Evolutionary conservation across 2,888 invertebrate genomes (phyloP).

Genomic region (Dendrolimus houi): DNA sequence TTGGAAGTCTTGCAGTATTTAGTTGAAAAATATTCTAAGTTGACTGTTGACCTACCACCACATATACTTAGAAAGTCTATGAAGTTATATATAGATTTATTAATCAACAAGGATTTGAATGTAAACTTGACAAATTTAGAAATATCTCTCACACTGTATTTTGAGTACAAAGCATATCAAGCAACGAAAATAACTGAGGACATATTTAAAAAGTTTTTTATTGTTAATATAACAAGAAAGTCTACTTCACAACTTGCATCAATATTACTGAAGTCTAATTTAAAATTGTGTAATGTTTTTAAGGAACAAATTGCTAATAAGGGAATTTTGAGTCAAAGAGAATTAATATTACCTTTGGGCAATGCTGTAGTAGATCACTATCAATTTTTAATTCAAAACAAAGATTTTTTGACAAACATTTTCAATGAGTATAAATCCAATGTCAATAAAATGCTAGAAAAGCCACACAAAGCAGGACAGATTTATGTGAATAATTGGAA

Average conservation of each 20-base stretch:
- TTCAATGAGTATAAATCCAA: slow-evolving; percentile 78
- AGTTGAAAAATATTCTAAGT: slow-evolving; percentile 60
- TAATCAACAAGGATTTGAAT: slow-evolving; percentile 47
- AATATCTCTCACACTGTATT: slow-evolving; percentile 68
- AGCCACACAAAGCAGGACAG: slow-evolving; percentile 82
- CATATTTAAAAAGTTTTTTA: slow-evolving; percentile 72
- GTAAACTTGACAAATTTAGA: slow-evolving; percentile 74
- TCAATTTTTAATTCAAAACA: slow-evolving; percentile 47
- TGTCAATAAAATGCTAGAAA: slow-evolving; percentile 79
- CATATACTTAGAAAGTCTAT: slow-evolving; percentile 49
- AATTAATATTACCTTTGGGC: slow-evolving; percentile 79
- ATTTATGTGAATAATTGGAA: slow-evolving; percentile 77
- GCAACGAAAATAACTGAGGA: slow-evolving; percentile 64
- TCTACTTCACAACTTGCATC: slow-evolving; percentile 75
- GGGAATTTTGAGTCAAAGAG: slow-evolving; percentile 74
- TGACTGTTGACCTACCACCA: slow-evolving; percentile 37
- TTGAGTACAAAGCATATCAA: slow-evolving; percentile 78
- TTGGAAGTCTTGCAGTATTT: slow-evolving; percentile 64
- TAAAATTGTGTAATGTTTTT: slow-evolving; percentile 59
- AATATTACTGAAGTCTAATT: slow-evolving; percentile 73
- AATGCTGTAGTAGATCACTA: slow-evolving; percentile 59
- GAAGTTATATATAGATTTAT: slow-evolving; percentile 58
- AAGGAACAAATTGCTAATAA: slow-evolving; percentile 56
- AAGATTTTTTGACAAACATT: slow-evolving; percentile 65
- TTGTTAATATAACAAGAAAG: slow-evolving; percentile 69